Conservation (phyloP, 2,888 invertebrate species). For the Thymelicus lineola region DNA sequence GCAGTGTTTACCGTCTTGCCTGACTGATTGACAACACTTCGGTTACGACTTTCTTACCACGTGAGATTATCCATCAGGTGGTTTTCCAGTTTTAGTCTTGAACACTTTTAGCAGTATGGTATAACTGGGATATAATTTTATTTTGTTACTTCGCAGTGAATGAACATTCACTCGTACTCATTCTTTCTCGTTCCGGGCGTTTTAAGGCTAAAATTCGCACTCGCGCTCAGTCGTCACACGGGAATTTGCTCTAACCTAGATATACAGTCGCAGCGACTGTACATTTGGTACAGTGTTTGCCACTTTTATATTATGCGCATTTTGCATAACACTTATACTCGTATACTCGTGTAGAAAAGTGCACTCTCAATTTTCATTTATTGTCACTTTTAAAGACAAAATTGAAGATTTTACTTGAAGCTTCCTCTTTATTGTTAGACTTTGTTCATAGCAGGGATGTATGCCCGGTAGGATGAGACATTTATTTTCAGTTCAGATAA, state of each 20-base stretch:
- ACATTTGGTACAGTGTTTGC: conserved; percentile 33
- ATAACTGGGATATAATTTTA: neutral
- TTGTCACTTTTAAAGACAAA: neutral
- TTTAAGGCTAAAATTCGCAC: conserved; percentile 28
- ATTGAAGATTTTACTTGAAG: neutral
- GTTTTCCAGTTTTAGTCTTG: too few species aligned
- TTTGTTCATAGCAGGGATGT: neutral
- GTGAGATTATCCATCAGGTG: too few species aligned
- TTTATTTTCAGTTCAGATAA: too few species aligned
- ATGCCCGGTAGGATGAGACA: too few species aligned
- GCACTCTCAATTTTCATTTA: conserved; percentile 32
- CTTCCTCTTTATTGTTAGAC: neutral
- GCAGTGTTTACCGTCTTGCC: too few species aligned
- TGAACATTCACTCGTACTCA: conserved; percentile 15
- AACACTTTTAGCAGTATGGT: neutral
- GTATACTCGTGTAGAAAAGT: conserved; percentile 35
- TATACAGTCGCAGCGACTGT: conserved; percentile 36
- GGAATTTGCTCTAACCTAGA: conserved; percentile 33
- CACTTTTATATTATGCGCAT: conserved; percentile 35
- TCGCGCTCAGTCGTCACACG: conserved; percentile 11
- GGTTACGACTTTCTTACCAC: too few species aligned
- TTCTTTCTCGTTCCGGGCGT: conserved; percentile 17
- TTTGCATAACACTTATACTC: conserved; percentile 37
- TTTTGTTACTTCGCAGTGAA: neutral
- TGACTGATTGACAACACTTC: too few species aligned